Evolutionary conservation across 1,140 invertebrate genomes (phyloP).

Genomic region (Dendrolimus kikuchii): DNA sequence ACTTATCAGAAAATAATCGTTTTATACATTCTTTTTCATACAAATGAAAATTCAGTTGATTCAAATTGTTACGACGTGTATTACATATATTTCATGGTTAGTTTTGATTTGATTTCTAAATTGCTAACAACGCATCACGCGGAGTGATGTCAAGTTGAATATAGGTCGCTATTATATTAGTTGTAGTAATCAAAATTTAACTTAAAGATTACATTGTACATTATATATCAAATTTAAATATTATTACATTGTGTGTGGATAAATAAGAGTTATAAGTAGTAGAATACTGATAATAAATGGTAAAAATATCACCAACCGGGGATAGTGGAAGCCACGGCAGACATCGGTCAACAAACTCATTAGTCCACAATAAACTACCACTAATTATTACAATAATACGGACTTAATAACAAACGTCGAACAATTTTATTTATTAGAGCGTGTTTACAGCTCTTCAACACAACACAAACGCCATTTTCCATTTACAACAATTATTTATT

Average conservation of each 20-base stretch:
- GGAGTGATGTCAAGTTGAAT: slow-evolving; percentile 60
- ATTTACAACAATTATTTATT: slow-evolving; percentile 42
- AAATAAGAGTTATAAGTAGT: neutral
- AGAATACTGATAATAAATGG: neutral
- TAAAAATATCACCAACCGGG: slow-evolving; percentile 51
- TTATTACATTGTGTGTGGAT: neutral
- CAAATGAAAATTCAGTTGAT: no score
- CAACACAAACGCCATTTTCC: slow-evolving; percentile 70
- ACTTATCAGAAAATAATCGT: no score
- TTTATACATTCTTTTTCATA: no score
- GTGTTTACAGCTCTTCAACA: slow-evolving; percentile 61
- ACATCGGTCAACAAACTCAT: slow-evolving; percentile 70
- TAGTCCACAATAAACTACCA: slow-evolving; percentile 49
- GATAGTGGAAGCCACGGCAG: slow-evolving; percentile 69
- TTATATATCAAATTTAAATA: neutral
- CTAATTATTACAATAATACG: slow-evolving; percentile 31
- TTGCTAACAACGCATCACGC: slow-evolving; percentile 61
- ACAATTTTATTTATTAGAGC: slow-evolving; percentile 4
- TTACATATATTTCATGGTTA: neutral
- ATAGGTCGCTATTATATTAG: slow-evolving; percentile 37
- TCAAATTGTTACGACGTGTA: no score
- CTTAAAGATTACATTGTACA: neutral
- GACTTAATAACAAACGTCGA: slow-evolving; percentile 7
- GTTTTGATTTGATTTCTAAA: slow-evolving; percentile 1
- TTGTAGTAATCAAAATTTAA: slow-evolving; percentile 1